Evolutionary conservation across 2,113 vertebrate genomes (phyloP).

Genomic region (Okapia johnstoni): DNA sequence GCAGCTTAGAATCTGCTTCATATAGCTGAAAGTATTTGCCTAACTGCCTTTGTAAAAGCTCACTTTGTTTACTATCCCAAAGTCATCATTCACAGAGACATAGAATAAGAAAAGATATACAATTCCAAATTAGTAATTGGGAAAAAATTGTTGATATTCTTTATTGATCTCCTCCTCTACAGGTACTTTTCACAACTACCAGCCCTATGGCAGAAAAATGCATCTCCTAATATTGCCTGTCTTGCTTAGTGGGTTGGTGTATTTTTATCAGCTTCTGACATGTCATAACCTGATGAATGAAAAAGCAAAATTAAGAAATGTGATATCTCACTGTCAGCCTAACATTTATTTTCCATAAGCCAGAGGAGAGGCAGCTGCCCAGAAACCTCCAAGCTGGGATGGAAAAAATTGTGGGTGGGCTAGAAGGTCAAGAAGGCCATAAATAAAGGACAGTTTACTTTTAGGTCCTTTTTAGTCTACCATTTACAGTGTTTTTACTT

Average conservation of each 20-base stretch:
- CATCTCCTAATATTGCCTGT: background rate
- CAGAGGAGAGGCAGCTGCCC: background rate
- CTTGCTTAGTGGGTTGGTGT: background rate
- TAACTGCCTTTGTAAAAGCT: background rate
- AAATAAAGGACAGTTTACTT: background rate
- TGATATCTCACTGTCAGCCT: background rate
- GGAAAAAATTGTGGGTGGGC: background rate
- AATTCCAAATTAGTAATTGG: conserved; percentile 7
- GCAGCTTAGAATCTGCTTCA: background rate
- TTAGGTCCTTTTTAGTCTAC: background rate
- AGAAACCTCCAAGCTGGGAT: background rate
- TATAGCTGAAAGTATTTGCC: background rate
- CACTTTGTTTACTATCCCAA: background rate
- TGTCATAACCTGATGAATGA: background rate
- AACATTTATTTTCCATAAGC: background rate
- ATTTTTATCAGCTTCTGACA: background rate
- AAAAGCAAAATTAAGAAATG: background rate
- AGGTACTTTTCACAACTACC: conserved; percentile 32
- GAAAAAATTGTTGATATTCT: conserved; percentile 12
- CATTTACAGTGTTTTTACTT: background rate
- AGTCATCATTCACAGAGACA: background rate
- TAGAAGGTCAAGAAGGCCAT: background rate
- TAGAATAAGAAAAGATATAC: background rate
- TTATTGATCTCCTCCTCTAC: background rate
- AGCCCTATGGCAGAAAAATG: conserved; percentile 36